Evolutionary conservation across 2,888 invertebrate genomes (phyloP), one percentile per base, ranked within the genome.

Genomic region (Acanthoscelides obtectus): DNA sequence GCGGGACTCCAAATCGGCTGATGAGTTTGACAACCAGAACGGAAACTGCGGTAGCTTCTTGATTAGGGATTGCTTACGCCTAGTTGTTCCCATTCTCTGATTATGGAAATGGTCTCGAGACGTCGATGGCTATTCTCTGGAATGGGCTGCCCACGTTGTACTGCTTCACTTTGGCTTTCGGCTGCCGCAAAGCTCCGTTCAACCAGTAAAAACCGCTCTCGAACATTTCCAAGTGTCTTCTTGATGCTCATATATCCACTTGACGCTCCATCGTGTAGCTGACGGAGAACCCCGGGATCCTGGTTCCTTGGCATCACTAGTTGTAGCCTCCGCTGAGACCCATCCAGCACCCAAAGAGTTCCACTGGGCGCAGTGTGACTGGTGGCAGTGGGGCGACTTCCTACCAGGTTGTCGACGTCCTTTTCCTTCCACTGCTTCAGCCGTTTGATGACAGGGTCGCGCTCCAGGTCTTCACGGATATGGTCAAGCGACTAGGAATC

Each of bases 111-210:
- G 75, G 76, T 12, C 76, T 78, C 19, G 75, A 73, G 6, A 77
- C 72, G 71, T 79, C 77, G 6, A 79, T 72, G 12, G 76, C 77
- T 6, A 77, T 74, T 21, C 77, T 65, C 66, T 76, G 74, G 65
- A 78, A 77, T 45, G 75, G 75, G 20, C 75, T 73, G 69, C 68
- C 74, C 78, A 22, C 73, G 69, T 19, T 12, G 20, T 64, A 70
- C 0, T 4, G 1, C 64, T 6, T 20, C 4, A 71, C 69, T 64
- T 20, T 72, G 66, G 3, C 20, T 68, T 3, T 68, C 69, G 1
- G 22, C n/a, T 19, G 22, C 66, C 67, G 22, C 17, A 70, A 20
- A 8, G 67, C 12, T 6, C 67, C 67, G 6, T 70, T n/a, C n/a
- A n/a, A n/a, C n/a, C n/a, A n/a, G n/a, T n/a, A n/a, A n/a, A n/a